Evolutionary conservation across 1,140 invertebrate genomes (phyloP).

Genomic region (Scylla paramamosain): DNA sequence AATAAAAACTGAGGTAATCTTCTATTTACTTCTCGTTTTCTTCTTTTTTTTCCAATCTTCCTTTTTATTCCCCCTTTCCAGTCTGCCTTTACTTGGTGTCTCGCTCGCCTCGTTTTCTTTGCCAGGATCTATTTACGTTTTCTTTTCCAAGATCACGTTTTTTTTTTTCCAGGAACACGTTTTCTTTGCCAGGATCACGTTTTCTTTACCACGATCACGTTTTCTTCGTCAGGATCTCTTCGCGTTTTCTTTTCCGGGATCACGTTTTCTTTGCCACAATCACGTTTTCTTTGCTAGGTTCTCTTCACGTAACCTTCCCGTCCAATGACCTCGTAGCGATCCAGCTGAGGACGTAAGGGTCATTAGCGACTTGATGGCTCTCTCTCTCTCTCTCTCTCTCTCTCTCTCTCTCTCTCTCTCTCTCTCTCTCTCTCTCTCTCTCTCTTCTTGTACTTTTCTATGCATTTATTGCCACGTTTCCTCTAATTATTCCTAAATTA

Average conservation of each 20-base stretch:
- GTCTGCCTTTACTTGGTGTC: too few relatives aligned
- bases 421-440: slow-evolving; percentile 3
- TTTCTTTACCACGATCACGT: not conserved
- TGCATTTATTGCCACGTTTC: not conserved
- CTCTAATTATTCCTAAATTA: not conserved
- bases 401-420: slow-evolving; percentile 20
- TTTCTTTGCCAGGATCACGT: too few relatives aligned
- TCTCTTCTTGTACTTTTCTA: not conserved
- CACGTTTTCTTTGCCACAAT: not conserved
- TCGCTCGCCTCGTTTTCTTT: too few relatives aligned
- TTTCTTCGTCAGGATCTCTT: not conserved
- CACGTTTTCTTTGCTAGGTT: not conserved
- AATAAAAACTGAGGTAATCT: not conserved
- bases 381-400: slow-evolving; percentile 14
- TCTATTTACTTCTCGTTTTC: not conserved
- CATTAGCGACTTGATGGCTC: slow-evolving; percentile 21
- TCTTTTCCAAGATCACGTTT: not conserved
- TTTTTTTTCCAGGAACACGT: not conserved
- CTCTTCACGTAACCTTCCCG: too few relatives aligned
- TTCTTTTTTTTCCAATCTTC: not conserved
- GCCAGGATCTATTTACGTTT: too few relatives aligned
- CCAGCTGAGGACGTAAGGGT: not conserved
- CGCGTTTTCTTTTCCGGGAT: not conserved
- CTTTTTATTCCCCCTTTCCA: not conserved
- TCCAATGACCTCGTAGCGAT: not conserved